A percentile compares a stretch with the other conserved stretches of the same genome.
Evolutionary conservation across 2,113 vertebrate species (phyloP).

Genomic region (Cyphotilapia sp.): DNA sequence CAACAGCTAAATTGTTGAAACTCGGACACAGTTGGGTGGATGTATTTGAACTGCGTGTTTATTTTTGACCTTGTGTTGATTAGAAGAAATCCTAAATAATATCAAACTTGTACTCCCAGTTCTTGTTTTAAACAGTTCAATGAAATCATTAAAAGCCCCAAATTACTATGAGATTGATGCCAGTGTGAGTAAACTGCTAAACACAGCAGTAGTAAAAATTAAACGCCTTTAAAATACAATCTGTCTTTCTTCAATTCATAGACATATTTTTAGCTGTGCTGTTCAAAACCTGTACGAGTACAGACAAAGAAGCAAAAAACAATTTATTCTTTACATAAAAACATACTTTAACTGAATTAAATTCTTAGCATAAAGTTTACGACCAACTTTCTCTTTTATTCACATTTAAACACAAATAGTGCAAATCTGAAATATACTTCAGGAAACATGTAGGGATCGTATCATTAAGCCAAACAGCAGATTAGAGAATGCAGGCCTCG

Average conservation of each 20-base stretch:
- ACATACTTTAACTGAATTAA: not conserved
- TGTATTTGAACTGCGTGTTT: not conserved
- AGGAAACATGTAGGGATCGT: not conserved
- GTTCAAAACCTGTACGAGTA: not conserved
- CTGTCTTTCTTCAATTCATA: not conserved
- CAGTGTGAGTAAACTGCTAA: not conserved
- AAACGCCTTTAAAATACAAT: not conserved
- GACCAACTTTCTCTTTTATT: not conserved
- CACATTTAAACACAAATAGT: not conserved
- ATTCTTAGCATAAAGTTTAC: not conserved
- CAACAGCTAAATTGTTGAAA: not conserved
- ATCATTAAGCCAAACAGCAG: not conserved
- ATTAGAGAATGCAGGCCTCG: not conserved
- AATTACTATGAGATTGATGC: not conserved
- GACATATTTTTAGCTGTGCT: not conserved
- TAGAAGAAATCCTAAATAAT: not conserved
- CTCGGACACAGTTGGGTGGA: not conserved
- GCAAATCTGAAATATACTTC: not conserved
- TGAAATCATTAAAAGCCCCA: not conserved
- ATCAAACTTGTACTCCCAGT: not conserved
- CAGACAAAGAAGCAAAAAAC: not conserved
- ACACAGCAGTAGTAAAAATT: not conserved
- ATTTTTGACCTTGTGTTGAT: not conserved
- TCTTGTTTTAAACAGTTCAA: not conserved
- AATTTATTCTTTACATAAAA: not conserved